These are phyloP conservation scores for Thelaira solivaga DNA, from an alignment of 2,888 invertebrate genomes.

Conservation along the genomic window DNA sequence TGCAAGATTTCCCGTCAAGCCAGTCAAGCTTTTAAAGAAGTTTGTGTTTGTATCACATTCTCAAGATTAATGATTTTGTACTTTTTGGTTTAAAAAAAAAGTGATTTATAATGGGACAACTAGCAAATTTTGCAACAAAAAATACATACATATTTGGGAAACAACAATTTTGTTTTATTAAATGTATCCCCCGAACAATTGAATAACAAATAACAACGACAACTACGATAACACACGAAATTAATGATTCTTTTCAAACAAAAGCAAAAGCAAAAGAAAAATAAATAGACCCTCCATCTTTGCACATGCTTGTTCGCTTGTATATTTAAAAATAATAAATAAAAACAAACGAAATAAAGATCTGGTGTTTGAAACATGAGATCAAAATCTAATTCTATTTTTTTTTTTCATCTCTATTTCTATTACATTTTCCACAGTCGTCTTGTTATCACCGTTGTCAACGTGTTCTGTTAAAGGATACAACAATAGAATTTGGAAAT, in stretches of 20 bases:
- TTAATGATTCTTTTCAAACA: conserved; percentile 48
- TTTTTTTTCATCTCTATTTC: too few species aligned
- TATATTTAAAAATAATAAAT: background rate
- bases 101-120: conserved; percentile 58
- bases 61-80: conserved; percentile 38
- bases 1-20: background rate
- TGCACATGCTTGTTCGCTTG: background rate
- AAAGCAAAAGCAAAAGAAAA: background rate
- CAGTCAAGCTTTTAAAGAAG: conserved; percentile 1
- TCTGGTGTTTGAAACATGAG: too few species aligned
- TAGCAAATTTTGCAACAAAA: conserved; percentile 49
- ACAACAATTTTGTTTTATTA: conserved; percentile 11
- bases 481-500: too few species aligned
- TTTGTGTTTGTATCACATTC: conserved; percentile 33
- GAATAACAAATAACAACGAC: conserved; percentile 47
- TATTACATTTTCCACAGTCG: too few species aligned
- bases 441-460: too few species aligned
- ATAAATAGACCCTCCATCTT: background rate
- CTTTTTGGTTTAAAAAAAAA: conserved; percentile 50
- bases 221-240: conserved; percentile 27
- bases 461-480: background rate
- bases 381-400: too few species aligned
- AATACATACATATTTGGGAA: conserved; percentile 6
- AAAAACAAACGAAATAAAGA: too few species aligned
- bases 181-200: conserved; percentile 36